Conservation (phyloP, 2,888 invertebrate species). For the Aspidiotus destructor region DNA sequence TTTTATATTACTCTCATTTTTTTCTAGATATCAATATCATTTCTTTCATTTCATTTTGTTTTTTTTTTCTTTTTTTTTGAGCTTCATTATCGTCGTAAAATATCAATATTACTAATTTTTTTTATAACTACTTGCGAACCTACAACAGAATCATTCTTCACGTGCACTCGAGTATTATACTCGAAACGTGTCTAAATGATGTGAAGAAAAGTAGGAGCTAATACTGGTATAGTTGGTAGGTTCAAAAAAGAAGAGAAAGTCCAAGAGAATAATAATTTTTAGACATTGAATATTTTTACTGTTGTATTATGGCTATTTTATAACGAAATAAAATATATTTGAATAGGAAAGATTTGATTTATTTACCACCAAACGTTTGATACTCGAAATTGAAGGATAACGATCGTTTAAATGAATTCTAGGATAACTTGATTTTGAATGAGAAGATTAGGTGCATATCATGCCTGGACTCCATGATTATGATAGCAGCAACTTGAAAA, state of each 20-base stretch:
- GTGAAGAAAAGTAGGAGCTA: too few relatives aligned
- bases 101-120: conserved; percentile 23
- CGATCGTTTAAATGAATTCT: too few relatives aligned
- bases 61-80: neutral
- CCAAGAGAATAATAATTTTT: conserved; percentile 17
- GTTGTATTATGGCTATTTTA: conserved; percentile 31
- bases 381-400: too few relatives aligned
- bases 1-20: too few relatives aligned
- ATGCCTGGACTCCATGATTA: too few relatives aligned
- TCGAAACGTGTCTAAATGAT: too few relatives aligned
- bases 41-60: neutral
- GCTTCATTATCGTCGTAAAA: conserved; percentile 25
- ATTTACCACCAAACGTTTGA: neutral
- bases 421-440: too few relatives aligned
- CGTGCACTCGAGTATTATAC: too few relatives aligned
- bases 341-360: conserved; percentile 1
- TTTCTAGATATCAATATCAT: too few relatives aligned
- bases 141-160: too few relatives aligned
- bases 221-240: neutral
- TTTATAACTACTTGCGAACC: conserved; percentile 7
- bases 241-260: conserved; percentile 11
- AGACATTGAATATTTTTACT: conserved; percentile 25
- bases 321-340: conserved; percentile 25
- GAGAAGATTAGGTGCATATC: too few relatives aligned
- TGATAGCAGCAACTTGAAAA: too few relatives aligned